Evolutionary conservation across 2,888 invertebrate species (phyloP), one percentile per base, ranked within the genome.

Genomic region (Scaptomyza caliginosa): DNA sequence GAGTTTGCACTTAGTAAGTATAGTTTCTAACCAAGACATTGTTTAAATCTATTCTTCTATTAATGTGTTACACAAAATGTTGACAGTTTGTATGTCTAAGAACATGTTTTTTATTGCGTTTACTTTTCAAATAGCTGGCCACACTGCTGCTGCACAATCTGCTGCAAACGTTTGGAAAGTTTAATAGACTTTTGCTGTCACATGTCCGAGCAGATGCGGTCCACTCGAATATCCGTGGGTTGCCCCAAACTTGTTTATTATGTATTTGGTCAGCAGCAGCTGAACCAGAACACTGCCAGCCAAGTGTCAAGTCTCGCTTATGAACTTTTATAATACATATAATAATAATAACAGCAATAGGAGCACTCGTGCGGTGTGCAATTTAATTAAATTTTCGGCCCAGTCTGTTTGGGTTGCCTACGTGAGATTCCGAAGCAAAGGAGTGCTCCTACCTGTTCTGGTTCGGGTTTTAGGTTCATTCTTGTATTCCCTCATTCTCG

Each of bases 321-420:
- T 62, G 43, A 69, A 60, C 39, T 46, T 38, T 13, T 39, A 58
- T 50, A 52, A 43, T 39, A 76, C n/a, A 72, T 59, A 67, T 50
- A 64, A 48, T 36, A 36, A 11, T 36, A 32, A 16, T 32, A 48
- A 55, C 43, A 56, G 16, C 56, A 74, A 58, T 67, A 68, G 67
- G 30, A 60, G 74, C 49, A 66, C 62, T 68, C 54, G 66, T 57
- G 67, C 67, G 62, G 59, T 56, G 56, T 51, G 82, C 74, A 71
- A 81, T 86, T 83, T 83, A 83, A 83, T 83, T 86, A 86, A 84
- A 85, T 78, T 78, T 80, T 81, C 60, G 69, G 11, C 26, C 26
- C 26, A 10, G 26, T 8, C 10, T 28, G 30, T 57, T 36, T 39
- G 34, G 36, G 45, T 36, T 55, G 50, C 49, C 65, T 78, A 84